A percentile compares a stretch with the other conserved stretches of the same genome.
Evolutionary conservation across 2,888 invertebrate species (phyloP).

Genomic region (Papilio protenor): DNA sequence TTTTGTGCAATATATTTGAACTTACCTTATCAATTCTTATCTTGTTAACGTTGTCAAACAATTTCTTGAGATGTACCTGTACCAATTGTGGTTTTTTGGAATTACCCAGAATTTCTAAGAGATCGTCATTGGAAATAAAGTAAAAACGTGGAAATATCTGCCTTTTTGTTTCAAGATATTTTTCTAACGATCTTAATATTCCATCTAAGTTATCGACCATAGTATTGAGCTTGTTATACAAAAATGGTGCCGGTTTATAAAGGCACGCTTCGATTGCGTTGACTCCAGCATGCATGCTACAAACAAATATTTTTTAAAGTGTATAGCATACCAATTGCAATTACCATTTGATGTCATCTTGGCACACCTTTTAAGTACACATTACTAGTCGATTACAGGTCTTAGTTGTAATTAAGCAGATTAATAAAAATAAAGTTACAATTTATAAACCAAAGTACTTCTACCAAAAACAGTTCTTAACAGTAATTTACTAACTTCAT

Average conservation of each 20-base stretch:
- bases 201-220: slow-evolving; percentile 91
- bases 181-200: slow-evolving; percentile 92
- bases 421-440: background rate
- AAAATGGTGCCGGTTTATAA: slow-evolving; percentile 84
- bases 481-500: slow-evolving; percentile 66
- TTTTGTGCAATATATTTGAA: slow-evolving; percentile 14
- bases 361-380: background rate
- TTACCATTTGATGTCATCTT: background rate
- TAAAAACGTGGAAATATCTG: slow-evolving; percentile 92
- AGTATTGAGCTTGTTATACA: slow-evolving; percentile 87
- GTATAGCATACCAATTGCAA: background rate
- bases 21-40: slow-evolving; percentile 87
- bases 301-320: background rate
- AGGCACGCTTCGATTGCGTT: slow-evolving; percentile 86
- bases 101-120: slow-evolving; percentile 93
- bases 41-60: slow-evolving; percentile 93
- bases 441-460: background rate
- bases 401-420: background rate
- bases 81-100: slow-evolving; percentile 92
- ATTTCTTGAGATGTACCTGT: slow-evolving; percentile 93
- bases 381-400: background rate
- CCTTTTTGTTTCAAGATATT: slow-evolving; percentile 95
- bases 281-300: slow-evolving; percentile 79
- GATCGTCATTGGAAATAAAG: slow-evolving; percentile 87
- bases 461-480: background rate